Conservation (phyloP, 2,797 vertebrate genomes). For the Mastacembelus armatus region DNA sequence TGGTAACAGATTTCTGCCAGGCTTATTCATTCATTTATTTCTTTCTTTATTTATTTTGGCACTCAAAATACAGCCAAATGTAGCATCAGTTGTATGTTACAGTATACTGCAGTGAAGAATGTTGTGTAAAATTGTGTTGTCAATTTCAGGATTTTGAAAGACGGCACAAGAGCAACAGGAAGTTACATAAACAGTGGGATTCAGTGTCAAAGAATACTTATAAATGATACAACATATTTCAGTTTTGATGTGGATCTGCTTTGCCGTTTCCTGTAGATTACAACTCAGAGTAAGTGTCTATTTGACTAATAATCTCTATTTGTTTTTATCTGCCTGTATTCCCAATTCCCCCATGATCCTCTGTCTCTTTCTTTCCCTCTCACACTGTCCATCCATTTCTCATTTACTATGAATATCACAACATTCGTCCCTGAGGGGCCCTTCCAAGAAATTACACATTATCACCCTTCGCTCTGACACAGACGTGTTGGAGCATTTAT, state of each 20-base stretch:
- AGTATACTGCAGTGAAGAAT: not conserved
- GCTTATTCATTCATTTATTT: not conserved
- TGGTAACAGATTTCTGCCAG: not conserved
- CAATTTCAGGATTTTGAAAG: not conserved
- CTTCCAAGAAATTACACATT: conserved; percentile 76
- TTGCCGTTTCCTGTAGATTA: conserved; percentile 4
- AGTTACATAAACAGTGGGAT: not conserved
- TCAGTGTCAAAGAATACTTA: not conserved
- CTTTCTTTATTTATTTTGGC: too few relatives aligned
- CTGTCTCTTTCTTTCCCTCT: conserved; percentile 30
- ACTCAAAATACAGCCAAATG: too few relatives aligned
- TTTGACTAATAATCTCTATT: conserved; percentile 60
- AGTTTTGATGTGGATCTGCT: conserved; percentile 1
- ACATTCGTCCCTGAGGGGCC: conserved; percentile 63
- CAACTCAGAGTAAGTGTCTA: conserved; percentile 22
- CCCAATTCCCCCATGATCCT: conserved; percentile 41
- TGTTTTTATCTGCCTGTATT: conserved; percentile 54
- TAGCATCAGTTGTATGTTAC: not conserved
- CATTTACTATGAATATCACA: conserved; percentile 74
- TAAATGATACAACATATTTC: not conserved
- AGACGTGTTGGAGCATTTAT: conserved; percentile 77
- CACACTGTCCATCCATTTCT: conserved; percentile 68
- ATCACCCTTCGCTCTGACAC: conserved; percentile 71
- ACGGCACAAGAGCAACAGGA: not conserved
- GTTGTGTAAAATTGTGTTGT: not conserved